These are phyloP conservation scores for Sphinx pinastri DNA, from an alignment of 2,888 invertebrate genomes.

Conservation along the genomic window DNA sequence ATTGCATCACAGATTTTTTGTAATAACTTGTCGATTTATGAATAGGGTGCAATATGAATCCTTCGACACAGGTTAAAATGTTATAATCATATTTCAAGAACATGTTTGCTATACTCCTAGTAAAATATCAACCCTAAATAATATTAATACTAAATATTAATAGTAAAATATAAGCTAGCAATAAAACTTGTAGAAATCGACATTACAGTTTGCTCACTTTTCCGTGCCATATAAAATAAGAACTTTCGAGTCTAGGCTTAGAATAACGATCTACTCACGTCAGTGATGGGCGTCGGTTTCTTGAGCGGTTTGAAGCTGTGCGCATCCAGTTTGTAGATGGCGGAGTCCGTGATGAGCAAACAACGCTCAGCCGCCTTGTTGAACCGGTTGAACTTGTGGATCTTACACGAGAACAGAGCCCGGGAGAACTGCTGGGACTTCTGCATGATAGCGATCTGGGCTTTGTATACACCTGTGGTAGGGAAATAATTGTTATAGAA, in stretches of 20 bases:
- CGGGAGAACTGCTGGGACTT: conserved; percentile 61
- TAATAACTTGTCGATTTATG: no score
- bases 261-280: conserved; percentile 74
- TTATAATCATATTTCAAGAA: no score
- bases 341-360: conserved; percentile 92
- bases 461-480: conserved; percentile 59
- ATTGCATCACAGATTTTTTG: no score
- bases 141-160: no score
- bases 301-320: conserved; percentile 94
- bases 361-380: conserved; percentile 94
- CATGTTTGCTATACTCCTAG: no score
- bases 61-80: no score
- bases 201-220: no score
- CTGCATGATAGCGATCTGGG: conserved; percentile 59
- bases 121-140: no score
- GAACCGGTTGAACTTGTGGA: conserved; percentile 87
- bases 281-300: conserved; percentile 90
- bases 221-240: no score
- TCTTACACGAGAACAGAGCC: conserved; percentile 86
- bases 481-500: not conserved
- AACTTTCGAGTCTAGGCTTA: no score
- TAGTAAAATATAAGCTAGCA: no score
- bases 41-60: no score
- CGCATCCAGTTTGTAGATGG: conserved; percentile 94
- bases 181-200: not conserved